phyloP scores from a whole-genome alignment of 1,140 invertebrate species.

The Bilobella aurantiaca region DNA sequence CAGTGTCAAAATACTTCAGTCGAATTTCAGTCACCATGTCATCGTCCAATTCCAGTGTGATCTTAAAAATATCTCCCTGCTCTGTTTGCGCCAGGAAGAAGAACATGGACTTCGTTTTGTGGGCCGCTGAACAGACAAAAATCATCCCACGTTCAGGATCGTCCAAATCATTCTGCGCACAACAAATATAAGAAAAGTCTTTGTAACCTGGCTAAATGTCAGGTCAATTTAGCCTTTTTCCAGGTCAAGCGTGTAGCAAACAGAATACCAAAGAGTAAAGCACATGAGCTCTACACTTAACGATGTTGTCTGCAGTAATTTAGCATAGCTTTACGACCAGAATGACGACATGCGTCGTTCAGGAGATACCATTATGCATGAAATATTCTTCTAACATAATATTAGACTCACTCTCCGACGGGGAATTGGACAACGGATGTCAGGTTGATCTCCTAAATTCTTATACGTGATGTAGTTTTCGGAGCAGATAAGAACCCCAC shows the following conservation, averaged over 20 bases:
- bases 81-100: constrained; percentile 93
- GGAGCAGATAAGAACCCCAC: constrained; percentile 95
- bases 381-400: background rate
- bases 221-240: too few relatives aligned
- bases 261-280: constrained; percentile 22
- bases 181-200: constrained; percentile 12
- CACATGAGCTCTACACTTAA: constrained; percentile 23
- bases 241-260: constrained; percentile 12
- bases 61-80: constrained; percentile 94
- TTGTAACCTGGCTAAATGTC: too few relatives aligned
- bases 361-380: constrained; percentile 37
- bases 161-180: constrained; percentile 82
- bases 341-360: constrained; percentile 21
- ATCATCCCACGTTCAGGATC: constrained; percentile 99
- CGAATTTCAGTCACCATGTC: constrained; percentile 99
- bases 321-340: constrained; percentile 34
- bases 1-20: constrained; percentile 98
- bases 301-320: constrained; percentile 33
- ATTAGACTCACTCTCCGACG: constrained; percentile 57
- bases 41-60: constrained; percentile 95
- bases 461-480: constrained; percentile 99
- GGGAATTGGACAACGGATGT: constrained; percentile 97
- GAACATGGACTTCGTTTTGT: constrained; percentile 99
- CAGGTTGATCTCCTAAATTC: constrained; percentile 97
- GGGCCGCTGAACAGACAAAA: constrained; percentile 96